Evolutionary conservation across 2,113 vertebrate genomes (phyloP).

Genomic region (Percina caprodes): DNA sequence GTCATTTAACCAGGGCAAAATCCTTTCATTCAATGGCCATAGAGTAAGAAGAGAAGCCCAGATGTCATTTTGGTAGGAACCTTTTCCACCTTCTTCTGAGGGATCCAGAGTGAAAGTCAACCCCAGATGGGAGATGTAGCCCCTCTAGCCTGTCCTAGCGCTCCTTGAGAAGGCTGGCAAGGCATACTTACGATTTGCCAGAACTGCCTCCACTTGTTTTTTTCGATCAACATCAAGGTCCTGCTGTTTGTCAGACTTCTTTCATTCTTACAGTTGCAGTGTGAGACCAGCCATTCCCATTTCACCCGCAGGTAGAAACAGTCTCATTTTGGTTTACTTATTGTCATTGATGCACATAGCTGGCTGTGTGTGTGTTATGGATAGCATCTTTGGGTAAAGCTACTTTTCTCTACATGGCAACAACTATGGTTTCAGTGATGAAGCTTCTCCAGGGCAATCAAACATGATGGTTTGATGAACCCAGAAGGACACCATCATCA

Average conservation of each 20-base stretch:
- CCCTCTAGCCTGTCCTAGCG: too few species aligned
- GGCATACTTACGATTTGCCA: constrained; percentile 22
- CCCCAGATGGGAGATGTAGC: too few species aligned
- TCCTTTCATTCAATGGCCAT: constrained; percentile 1
- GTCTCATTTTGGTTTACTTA: neutral
- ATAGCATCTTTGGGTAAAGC: neutral
- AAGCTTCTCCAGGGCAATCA: neutral
- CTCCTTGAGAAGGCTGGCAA: too few species aligned
- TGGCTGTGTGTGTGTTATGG: neutral
- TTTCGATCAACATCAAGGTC: constrained; percentile 12
- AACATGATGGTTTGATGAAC: constrained; percentile 11
- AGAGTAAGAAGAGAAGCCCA: constrained; percentile 12
- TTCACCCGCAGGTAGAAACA: neutral
- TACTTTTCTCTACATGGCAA: neutral
- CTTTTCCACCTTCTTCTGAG: constrained; percentile 1
- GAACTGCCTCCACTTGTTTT: constrained; percentile 9
- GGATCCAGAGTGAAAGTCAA: constrained; percentile 15
- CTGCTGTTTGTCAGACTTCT: neutral
- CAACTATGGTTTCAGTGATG: neutral
- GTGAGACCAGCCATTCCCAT: neutral
- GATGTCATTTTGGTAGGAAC: constrained; percentile 17
- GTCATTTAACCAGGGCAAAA: constrained; percentile 42
- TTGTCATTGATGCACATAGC: neutral
- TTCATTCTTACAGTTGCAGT: neutral
- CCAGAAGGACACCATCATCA: constrained; percentile 28